Evolutionary conservation across 2,113 vertebrate species (phyloP).

Genomic region (Siniperca chuatsi): DNA sequence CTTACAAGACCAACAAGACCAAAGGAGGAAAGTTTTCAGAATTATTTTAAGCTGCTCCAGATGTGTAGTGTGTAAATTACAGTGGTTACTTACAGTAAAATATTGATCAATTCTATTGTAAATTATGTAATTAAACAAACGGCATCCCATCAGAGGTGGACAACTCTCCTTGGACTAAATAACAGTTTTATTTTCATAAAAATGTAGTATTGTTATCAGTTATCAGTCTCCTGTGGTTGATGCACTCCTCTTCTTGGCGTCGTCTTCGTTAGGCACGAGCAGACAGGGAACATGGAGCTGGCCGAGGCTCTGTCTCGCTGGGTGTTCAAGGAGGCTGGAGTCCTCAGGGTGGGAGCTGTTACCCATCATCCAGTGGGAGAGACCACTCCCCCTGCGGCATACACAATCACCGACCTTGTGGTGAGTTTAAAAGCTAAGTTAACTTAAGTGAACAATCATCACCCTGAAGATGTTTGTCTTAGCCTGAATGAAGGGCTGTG

Average conservation of each 20-base stretch:
- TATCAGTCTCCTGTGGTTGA: not conserved
- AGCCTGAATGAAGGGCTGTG: not conserved
- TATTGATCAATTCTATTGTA: not conserved
- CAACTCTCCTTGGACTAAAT: not conserved
- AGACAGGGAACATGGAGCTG: slow-evolving; percentile 94
- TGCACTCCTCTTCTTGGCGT: not conserved
- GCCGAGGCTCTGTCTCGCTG: slow-evolving; percentile 93
- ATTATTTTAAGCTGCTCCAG: not conserved
- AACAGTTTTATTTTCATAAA: not conserved
- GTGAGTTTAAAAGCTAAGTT: slow-evolving; percentile 82
- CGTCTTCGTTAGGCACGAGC: slow-evolving; percentile 84
- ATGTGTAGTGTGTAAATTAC: not conserved
- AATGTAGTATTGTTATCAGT: not conserved
- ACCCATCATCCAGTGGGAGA: slow-evolving; percentile 95
- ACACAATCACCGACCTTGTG: slow-evolving; percentile 97
- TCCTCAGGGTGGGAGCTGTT: slow-evolving; percentile 93
- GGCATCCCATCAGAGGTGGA: not conserved
- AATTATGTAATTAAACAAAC: not conserved
- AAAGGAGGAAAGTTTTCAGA: too few relatives aligned
- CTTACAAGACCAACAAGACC: not conserved
- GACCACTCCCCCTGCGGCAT: slow-evolving; percentile 89
- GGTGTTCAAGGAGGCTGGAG: slow-evolving; percentile 99
- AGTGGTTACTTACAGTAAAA: not conserved
- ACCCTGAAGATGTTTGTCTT: not conserved
- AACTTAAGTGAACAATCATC: not conserved